phyloP scores from a whole-genome alignment of 2,113 vertebrate species.

The Centropus unirufus region DNA sequence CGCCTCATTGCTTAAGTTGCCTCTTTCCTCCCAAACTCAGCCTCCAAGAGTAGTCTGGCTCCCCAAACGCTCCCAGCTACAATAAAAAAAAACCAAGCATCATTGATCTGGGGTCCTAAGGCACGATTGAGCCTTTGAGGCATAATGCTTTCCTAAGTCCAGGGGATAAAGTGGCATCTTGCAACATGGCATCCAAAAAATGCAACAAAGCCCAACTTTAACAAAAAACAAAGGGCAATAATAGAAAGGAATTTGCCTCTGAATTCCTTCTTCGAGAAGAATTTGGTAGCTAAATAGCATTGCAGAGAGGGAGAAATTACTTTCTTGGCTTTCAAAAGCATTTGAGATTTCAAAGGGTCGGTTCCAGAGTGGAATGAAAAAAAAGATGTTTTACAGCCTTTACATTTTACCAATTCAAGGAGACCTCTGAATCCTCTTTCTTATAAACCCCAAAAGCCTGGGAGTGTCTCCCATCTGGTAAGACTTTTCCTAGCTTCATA shows the following conservation, averaged over 20 bases:
- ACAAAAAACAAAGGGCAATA: neutral
- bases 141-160: neutral
- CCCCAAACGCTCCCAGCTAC: neutral
- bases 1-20: neutral
- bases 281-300: neutral
- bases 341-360: neutral
- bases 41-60: neutral
- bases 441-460: neutral
- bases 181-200: slow-evolving; percentile 10
- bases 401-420: neutral
- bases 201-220: neutral
- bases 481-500: neutral
- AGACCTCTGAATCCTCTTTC: neutral
- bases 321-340: neutral
- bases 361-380: neutral
- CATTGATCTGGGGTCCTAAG: neutral
- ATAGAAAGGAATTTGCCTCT: neutral
- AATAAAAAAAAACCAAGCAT: neutral
- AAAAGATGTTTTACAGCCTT: neutral
- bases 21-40: neutral
- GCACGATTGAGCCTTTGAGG: neutral
- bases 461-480: neutral
- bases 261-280: slow-evolving; percentile 26
- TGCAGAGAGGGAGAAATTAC: slow-evolving; percentile 6
- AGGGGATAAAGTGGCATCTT: slow-evolving; percentile 17